Evolutionary conservation across 1,140 invertebrate genomes (phyloP).

Genomic region (Spodoptera frugiperda): DNA sequence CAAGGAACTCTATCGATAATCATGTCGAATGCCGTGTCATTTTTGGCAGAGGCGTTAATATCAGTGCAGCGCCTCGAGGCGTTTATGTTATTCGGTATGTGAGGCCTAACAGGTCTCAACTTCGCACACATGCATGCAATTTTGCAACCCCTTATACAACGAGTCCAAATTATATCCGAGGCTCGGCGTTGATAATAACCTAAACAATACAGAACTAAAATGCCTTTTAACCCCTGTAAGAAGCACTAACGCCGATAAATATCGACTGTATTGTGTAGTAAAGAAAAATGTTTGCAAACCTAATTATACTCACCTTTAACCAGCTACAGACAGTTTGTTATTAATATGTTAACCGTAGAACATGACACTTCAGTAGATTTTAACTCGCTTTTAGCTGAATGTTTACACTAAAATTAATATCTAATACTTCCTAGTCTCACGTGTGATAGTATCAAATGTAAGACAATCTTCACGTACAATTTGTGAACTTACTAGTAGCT

Average conservation of each 20-base stretch:
- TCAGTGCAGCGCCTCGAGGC: conserved; percentile 90
- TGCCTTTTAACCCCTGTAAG: not conserved
- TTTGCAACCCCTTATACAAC: conserved; percentile 50
- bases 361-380: not conserved
- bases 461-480: too few species aligned
- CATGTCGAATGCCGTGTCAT: conserved; percentile 91
- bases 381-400: not conserved
- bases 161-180: conserved; percentile 68
- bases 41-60: conserved; percentile 89
- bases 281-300: not conserved
- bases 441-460: not conserved
- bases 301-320: not conserved
- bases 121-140: conserved; percentile 56
- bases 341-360: not conserved
- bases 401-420: not conserved
- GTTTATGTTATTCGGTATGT: conserved; percentile 89
- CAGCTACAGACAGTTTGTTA: not conserved
- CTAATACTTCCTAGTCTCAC: not conserved
- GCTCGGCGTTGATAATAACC: conserved; percentile 57
- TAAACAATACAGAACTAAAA: too few species aligned
- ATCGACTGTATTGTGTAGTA: not conserved
- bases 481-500: too few species aligned
- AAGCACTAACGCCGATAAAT: too few species aligned
- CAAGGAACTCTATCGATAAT: conserved; percentile 88
- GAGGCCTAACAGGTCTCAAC: conserved; percentile 65